Evolutionary conservation across 1,140 invertebrate genomes (phyloP).

Genomic region (Euglossa dilemma): DNA sequence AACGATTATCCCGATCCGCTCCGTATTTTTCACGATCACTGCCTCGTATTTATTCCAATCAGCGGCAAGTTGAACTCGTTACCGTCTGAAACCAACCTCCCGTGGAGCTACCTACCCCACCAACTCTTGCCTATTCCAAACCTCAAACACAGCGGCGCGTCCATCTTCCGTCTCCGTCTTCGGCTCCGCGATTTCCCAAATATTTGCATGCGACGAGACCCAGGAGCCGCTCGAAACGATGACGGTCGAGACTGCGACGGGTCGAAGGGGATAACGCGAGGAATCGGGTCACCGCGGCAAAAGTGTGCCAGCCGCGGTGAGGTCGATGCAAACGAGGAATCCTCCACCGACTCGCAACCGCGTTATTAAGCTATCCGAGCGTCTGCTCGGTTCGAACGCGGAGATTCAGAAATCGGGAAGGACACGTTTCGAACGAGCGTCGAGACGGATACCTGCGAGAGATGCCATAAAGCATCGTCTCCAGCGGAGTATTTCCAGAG

Average conservation of each 20-base stretch:
- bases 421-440: not conserved
- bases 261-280: not conserved
- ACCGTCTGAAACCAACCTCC: too few species aligned
- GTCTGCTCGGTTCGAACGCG: not conserved
- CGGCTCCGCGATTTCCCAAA: too few species aligned
- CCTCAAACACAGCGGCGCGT: too few species aligned
- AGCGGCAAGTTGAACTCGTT: not conserved
- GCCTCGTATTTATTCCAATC: not conserved
- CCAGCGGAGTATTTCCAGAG: not conserved
- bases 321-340: constrained; percentile 24
- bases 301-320: constrained; percentile 12
- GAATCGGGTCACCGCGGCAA: not conserved
- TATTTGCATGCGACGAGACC: too few species aligned
- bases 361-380: constrained; percentile 20
- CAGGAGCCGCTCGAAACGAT: too few species aligned
- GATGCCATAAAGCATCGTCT: constrained; percentile 55
- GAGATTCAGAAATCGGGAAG: not conserved
- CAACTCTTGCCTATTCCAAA: too few species aligned
- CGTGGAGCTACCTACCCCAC: too few species aligned
- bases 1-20: not conserved
- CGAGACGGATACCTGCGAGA: constrained; percentile 36
- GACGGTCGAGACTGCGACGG: not conserved
- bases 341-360: not conserved
- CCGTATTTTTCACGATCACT: not conserved
- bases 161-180: not conserved